Conservation (phyloP, 2,113 vertebrate species). For the Pelecanoides urinatrix region DNA sequence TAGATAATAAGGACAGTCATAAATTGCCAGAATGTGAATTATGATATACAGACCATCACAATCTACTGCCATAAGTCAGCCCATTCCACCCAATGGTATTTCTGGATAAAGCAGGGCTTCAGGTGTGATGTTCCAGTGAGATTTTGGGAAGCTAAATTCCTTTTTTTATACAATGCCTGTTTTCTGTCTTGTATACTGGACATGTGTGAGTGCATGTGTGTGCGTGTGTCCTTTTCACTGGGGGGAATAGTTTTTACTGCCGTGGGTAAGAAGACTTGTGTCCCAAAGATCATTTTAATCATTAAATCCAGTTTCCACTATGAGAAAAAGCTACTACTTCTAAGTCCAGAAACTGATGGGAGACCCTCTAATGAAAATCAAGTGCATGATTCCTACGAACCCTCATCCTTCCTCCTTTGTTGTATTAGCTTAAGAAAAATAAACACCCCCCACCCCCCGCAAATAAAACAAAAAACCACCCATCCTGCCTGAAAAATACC, state of each 20-base stretch:
- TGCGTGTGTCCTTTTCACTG: neutral
- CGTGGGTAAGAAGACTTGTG: rapidly evolving
- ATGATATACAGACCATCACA: neutral
- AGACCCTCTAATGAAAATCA: neutral
- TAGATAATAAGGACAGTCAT: neutral
- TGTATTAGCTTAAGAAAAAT: neutral
- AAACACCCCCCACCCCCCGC: neutral
- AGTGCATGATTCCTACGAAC: rapidly evolving
- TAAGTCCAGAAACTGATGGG: neutral
- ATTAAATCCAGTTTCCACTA: neutral
- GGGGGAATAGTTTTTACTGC: neutral
- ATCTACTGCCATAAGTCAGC: neutral
- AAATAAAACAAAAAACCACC: neutral
- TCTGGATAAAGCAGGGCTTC: neutral
- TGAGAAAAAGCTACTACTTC: neutral
- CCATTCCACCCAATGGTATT: neutral
- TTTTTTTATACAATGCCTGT: neutral
- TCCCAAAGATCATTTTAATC: neutral
- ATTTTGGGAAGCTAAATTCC: neutral
- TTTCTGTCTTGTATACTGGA: neutral
- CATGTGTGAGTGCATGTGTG: neutral
- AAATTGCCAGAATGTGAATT: neutral
- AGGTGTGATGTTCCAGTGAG: neutral
- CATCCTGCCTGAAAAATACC: neutral
- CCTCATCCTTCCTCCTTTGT: neutral